Conservation (phyloP, 2,888 invertebrate species). For the Oxystoma pomonae region DNA sequence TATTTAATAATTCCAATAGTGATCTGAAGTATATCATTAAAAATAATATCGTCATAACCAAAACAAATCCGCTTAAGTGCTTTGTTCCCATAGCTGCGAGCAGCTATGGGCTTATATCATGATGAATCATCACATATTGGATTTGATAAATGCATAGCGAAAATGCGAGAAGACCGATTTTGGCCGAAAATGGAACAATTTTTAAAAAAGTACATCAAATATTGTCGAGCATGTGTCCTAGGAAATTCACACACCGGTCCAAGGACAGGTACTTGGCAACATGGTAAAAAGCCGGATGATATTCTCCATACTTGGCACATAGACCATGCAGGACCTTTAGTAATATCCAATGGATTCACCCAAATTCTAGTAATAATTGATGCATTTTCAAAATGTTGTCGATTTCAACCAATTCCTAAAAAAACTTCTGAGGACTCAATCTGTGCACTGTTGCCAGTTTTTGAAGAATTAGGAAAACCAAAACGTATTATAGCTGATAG, state of each 20-base stretch:
- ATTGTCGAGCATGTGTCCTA: slow-evolving; percentile 6
- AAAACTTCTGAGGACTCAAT: slow-evolving; percentile 24
- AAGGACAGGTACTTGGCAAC: slow-evolving; percentile 21
- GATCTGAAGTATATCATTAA: slow-evolving; percentile 1
- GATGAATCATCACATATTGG: slow-evolving; percentile 20
- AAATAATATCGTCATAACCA: slow-evolving; percentile 16
- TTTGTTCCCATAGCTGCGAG: slow-evolving; percentile 15
- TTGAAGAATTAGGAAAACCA: slow-evolving; percentile 20
- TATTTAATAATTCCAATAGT: slow-evolving; percentile 8
- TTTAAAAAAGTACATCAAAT: slow-evolving; percentile 8
- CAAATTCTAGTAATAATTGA: slow-evolving; percentile 23
- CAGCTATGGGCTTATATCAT: slow-evolving; percentile 16
- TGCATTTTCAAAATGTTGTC: slow-evolving; percentile 13
- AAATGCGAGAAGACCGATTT: slow-evolving; percentile 21
- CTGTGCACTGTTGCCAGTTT: slow-evolving; percentile 19
- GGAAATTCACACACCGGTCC: slow-evolving; percentile 29
- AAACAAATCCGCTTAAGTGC: slow-evolving; percentile 11
- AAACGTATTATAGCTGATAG: slow-evolving; percentile 12
- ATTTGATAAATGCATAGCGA: slow-evolving; percentile 20
- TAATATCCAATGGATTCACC: slow-evolving; percentile 18
- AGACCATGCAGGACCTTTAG: slow-evolving; percentile 28
- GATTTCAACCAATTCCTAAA: slow-evolving; percentile 19
- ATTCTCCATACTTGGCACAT: slow-evolving; percentile 27
- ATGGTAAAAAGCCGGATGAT: slow-evolving; percentile 24
- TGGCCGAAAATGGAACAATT: slow-evolving; percentile 13